Conservation (phyloP, 2,113 vertebrate genomes). For the Apteryx owenii region DNA sequence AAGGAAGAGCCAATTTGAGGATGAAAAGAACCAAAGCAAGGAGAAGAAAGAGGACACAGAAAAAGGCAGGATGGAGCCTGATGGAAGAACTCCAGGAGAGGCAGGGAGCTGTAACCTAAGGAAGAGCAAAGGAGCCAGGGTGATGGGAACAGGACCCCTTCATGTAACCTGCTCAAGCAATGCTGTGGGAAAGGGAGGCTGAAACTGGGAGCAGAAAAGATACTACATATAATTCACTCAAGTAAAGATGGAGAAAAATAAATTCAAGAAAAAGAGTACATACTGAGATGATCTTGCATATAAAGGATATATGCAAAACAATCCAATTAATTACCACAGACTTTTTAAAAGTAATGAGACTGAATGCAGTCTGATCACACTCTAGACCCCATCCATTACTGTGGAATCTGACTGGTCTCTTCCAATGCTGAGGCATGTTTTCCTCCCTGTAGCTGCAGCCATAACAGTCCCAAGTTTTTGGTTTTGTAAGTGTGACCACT, state of each 20-base stretch:
- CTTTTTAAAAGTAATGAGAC: neutral
- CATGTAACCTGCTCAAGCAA: neutral
- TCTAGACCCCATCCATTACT: neutral
- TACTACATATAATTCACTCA: neutral
- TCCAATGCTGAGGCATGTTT: neutral
- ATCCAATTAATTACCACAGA: neutral
- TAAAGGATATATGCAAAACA: neutral
- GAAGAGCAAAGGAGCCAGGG: neutral
- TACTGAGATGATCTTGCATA: neutral
- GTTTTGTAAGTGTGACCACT: neutral
- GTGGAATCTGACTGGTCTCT: neutral
- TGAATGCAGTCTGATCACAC: neutral
- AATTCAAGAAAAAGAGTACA: neutral
- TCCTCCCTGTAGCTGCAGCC: neutral
- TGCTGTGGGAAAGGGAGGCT: neutral
- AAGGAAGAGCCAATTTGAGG: neutral
- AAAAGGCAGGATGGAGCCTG: neutral
- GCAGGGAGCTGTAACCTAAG: neutral
- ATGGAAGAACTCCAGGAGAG: neutral
- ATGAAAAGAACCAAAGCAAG: slow-evolving; percentile 19
- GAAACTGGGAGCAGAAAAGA: neutral
- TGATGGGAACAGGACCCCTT: neutral
- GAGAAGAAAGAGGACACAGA: neutral
- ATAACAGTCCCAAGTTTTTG: neutral
- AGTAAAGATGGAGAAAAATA: neutral